A percentile compares a stretch with the other conserved stretches of the same genome.
Conservation (phyloP, 1,140 invertebrate genomes). For the Gerris buenoi region DNA sequence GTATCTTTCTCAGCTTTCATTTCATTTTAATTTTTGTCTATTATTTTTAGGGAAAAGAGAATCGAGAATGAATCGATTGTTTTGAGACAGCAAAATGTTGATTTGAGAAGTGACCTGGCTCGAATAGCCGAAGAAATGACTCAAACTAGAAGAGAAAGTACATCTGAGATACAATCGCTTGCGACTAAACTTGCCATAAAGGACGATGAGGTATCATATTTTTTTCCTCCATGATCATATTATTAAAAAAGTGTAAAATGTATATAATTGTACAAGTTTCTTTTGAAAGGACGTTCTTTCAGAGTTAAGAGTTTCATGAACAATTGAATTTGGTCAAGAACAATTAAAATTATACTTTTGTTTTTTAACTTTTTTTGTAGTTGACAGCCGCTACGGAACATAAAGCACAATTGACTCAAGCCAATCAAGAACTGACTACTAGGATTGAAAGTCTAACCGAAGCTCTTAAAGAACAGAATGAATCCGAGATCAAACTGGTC, state of each 20-base stretch:
- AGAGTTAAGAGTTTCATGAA: too few species aligned
- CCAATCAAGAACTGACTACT: conserved; percentile 44
- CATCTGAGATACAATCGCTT: conserved; percentile 48
- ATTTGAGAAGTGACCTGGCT: conserved; percentile 57
- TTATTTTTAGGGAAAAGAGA: conserved; percentile 48
- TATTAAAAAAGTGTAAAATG: too few species aligned
- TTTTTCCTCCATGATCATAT: too few species aligned
- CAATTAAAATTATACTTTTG: neutral
- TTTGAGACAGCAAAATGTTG: conserved; percentile 55
- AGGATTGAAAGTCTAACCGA: conserved; percentile 57
- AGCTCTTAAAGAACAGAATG: conserved; percentile 56
- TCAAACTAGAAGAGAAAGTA: conserved; percentile 54
- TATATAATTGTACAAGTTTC: too few species aligned
- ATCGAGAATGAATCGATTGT: conserved; percentile 62
- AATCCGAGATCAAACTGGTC: conserved; percentile 56
- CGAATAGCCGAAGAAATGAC: conserved; percentile 59
- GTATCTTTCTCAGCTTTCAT: neutral
- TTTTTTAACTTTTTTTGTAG: conserved; percentile 15
- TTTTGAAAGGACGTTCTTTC: too few species aligned
- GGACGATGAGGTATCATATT: conserved; percentile 62
- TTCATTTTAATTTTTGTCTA: too few species aligned
- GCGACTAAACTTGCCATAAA: conserved; percentile 62
- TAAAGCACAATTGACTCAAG: conserved; percentile 24
- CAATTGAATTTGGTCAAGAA: too few species aligned
- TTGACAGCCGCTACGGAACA: conserved; percentile 36